phyloP scores from a whole-genome alignment of 2,113 vertebrate genomes.

The Alouatta palliata region DNA sequence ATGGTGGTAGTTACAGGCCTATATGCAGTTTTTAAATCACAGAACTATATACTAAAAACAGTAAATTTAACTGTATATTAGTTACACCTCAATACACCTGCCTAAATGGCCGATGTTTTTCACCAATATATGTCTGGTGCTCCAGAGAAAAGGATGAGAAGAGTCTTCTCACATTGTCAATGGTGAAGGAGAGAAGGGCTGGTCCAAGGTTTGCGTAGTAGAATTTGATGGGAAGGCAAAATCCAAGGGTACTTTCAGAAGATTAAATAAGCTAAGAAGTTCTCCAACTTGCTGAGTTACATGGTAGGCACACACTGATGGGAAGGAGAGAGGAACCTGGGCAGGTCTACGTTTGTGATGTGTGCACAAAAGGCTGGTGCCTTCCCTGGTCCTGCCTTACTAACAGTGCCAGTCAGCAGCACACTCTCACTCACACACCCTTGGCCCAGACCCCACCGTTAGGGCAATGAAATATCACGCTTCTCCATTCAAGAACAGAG shows the following conservation, averaged over 20 bases:
- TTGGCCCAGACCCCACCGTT: neutral
- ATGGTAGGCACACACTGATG: neutral
- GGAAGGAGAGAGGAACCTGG: neutral
- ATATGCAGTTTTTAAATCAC: neutral
- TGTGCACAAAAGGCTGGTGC: neutral
- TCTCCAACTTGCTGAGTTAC: neutral
- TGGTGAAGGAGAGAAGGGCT: neutral
- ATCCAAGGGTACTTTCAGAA: neutral
- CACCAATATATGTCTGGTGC: neutral
- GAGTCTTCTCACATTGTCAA: neutral
- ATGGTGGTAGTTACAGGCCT: neutral
- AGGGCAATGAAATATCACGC: neutral
- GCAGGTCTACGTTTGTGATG: neutral
- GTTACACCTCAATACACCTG: neutral
- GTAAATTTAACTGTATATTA: neutral
- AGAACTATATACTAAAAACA: neutral
- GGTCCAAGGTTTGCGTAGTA: neutral
- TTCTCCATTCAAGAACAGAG: neutral
- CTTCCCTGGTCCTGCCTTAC: neutral
- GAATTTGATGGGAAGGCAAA: neutral
- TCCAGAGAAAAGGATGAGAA: neutral
- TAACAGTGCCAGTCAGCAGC: neutral
- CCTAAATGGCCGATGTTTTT: neutral
- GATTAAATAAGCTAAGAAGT: neutral
- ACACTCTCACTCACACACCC: neutral